These are phyloP conservation scores for Leptobrachium leishanense DNA, from an alignment of 2,113 vertebrate species.

Conservation along the genomic window DNA sequence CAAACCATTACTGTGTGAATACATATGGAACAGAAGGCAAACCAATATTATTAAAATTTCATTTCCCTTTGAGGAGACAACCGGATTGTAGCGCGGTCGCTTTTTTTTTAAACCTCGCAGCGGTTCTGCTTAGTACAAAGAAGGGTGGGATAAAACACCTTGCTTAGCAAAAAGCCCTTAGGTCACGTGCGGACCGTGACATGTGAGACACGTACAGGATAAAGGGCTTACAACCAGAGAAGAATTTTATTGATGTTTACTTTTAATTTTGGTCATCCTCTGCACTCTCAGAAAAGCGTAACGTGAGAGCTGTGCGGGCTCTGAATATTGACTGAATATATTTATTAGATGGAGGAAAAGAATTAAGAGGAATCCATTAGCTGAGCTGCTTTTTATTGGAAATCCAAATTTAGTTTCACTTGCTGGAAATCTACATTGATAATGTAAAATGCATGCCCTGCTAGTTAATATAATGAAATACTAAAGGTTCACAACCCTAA, in stretches of 20 bases:
- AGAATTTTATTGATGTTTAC: slow-evolving; percentile 36
- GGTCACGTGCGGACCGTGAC: slow-evolving; percentile 12
- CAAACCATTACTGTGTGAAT: no score
- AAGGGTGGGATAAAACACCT: slow-evolving; percentile 1
- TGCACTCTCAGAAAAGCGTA: neutral
- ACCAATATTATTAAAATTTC: no score
- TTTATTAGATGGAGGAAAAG: neutral
- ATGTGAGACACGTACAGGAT: slow-evolving; percentile 5
- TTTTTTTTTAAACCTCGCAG: no score
- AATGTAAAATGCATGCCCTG: slow-evolving; percentile 24
- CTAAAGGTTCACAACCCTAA: slow-evolving; percentile 35
- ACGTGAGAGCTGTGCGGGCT: slow-evolving; percentile 10
- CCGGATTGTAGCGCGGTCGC: no score
- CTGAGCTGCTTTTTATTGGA: slow-evolving; percentile 28
- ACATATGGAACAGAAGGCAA: neutral
- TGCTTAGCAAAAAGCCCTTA: slow-evolving; percentile 10
- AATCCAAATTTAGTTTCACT: slow-evolving; percentile 25
- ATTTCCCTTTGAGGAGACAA: no score
- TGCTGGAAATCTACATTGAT: slow-evolving; percentile 17
- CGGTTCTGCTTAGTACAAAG: neutral
- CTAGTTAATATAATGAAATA: slow-evolving; percentile 26
- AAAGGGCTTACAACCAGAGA: slow-evolving; percentile 17
- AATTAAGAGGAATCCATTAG: slow-evolving; percentile 27
- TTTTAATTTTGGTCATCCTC: slow-evolving; percentile 30
- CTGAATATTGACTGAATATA: slow-evolving; percentile 17